phyloP scores from a whole-genome alignment of 2,888 invertebrate genomes.

The Hofmannophila pseudospretella region DNA sequence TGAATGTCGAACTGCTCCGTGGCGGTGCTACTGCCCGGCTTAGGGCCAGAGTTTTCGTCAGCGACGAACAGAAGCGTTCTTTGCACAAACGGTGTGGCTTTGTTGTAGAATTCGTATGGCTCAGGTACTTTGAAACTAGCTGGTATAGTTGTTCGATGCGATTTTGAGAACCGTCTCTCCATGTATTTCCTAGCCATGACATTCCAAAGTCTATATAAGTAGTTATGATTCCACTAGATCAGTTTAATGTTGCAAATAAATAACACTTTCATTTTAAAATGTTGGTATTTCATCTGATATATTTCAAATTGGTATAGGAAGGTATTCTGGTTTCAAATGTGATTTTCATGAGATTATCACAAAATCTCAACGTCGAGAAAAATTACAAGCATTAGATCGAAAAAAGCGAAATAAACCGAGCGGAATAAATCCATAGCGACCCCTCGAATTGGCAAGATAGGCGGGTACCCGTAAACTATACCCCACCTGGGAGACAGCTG shows the following conservation, averaged over 20 bases:
- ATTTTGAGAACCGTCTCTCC: slow-evolving; percentile 70
- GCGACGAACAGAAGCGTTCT: slow-evolving; percentile 68
- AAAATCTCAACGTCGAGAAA: not conserved
- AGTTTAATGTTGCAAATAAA: too few relatives aligned
- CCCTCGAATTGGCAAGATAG: slow-evolving; percentile 47
- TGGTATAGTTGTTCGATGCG: slow-evolving; percentile 68
- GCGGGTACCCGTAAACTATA: slow-evolving; percentile 48
- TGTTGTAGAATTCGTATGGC: slow-evolving; percentile 68
- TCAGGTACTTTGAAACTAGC: slow-evolving; percentile 69
- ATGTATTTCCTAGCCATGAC: slow-evolving; percentile 76
- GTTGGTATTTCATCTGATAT: too few relatives aligned
- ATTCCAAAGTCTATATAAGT: slow-evolving; percentile 28
- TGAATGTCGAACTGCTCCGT: slow-evolving; percentile 33
- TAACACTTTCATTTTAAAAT: too few relatives aligned
- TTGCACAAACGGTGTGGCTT: slow-evolving; percentile 73
- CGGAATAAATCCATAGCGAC: slow-evolving; percentile 51
- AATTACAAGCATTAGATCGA: slow-evolving; percentile 14
- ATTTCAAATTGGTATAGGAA: too few relatives aligned
- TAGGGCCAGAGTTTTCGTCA: slow-evolving; percentile 65
- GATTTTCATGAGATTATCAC: not conserved
- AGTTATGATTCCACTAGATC: not conserved
- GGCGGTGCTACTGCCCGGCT: slow-evolving; percentile 35
- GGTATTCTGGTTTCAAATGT: not conserved
- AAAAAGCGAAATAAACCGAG: slow-evolving; percentile 48
- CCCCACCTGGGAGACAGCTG: slow-evolving; percentile 25